Evolutionary conservation across 2,888 invertebrate species (phyloP), one percentile per base, ranked within the genome.

Genomic region (Drosophila atripex): DNA sequence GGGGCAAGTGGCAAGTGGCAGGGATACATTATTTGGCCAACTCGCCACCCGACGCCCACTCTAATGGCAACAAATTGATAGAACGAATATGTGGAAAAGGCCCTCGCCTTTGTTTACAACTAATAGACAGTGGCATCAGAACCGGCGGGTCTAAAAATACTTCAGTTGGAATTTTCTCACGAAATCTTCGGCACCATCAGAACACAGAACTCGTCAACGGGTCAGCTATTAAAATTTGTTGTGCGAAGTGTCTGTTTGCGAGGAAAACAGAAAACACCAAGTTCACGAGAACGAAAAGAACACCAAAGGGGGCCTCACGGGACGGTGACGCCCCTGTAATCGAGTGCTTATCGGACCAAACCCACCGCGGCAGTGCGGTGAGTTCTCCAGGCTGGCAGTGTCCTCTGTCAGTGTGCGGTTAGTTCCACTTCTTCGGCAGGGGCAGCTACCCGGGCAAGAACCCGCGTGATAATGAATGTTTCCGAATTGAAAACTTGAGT

Each of bases 11-110:
- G 18, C 58, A 38, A 45, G 45, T 52, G 59, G 41, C 60, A 47
- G 41, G 28, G 49, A 35, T 53, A 71, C 53, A 61, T 71, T 70
- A 71, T 70, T 69, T 70, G 71, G 72, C 71, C 21, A 21, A 14
- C 38, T 23, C 39, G 18, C 53, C 28, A 41, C 71, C 57, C 30
- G 32, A 61, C 52, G 38, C 61, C 61, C 64, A 54, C 64, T 64
- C 41, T 30, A 47, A 41, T 60, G 47, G 53, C 65, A 45, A 50
- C 39, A 53, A 70, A 71, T 71, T 50, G 52, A 71, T 60, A 49
- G 69, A 58, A 16, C 39, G 39, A 41, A 46, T 30, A 25, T 57
- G 35, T 51, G 49, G 35, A 39, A 28, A 14, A 43, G 52, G 64
- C 52, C 52, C 41, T 53, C 47, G 69, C 69, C 69, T 53, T 71